Evolutionary conservation across 1,140 invertebrate species (phyloP).

Genomic region (Drosophila pruinosa): DNA sequence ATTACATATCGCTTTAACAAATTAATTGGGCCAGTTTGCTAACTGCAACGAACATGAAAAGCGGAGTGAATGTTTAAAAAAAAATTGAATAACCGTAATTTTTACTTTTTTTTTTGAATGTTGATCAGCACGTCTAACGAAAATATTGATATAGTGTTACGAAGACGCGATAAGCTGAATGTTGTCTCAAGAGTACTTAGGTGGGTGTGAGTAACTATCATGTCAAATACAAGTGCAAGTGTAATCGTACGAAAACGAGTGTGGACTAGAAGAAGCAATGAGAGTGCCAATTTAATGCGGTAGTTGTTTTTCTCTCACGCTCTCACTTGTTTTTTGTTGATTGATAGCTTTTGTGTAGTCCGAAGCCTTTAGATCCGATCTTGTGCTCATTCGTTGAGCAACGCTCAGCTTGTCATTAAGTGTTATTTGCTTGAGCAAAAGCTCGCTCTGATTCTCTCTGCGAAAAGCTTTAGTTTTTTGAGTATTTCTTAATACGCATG

Average conservation of each 20-base stretch:
- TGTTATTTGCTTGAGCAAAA: slow-evolving; percentile 17
- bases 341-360: slow-evolving; percentile 19
- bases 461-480: slow-evolving; percentile 26
- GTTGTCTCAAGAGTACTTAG: not conserved
- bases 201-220: slow-evolving; percentile 15
- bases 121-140: no score
- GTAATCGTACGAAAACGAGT: slow-evolving; percentile 19
- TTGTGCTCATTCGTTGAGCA: slow-evolving; percentile 12
- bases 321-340: slow-evolving; percentile 22
- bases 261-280: not conserved
- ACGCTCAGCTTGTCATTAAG: slow-evolving; percentile 6
- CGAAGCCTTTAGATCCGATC: slow-evolving; percentile 26
- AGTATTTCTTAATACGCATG: slow-evolving; percentile 1
- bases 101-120: no score
- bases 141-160: not conserved
- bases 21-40: no score
- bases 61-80: no score
- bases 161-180: not conserved
- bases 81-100: no score
- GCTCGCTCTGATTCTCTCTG: slow-evolving; percentile 22
- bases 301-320: not conserved
- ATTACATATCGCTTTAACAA: no score
- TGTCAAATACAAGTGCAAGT: slow-evolving; percentile 21
- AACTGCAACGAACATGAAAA: no score
- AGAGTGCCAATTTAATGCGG: slow-evolving; percentile 11